Evolutionary conservation across 2,113 vertebrate species (phyloP).

Genomic region (Eleginops maclovinus): DNA sequence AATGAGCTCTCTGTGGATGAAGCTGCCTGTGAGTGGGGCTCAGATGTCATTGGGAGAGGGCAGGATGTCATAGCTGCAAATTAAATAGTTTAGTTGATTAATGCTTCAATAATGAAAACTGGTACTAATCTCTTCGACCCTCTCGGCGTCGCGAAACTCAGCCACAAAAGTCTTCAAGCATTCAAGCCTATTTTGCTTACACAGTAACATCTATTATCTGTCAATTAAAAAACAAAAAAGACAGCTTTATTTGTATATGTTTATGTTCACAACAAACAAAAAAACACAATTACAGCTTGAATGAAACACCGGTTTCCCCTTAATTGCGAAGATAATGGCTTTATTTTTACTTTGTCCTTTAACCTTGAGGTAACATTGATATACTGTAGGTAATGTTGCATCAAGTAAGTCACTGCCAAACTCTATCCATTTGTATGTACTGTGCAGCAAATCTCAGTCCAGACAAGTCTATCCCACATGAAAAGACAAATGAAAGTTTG

Average conservation of each 20-base stretch:
- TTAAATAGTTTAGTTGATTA: background rate
- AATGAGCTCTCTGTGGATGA: constrained; percentile 98
- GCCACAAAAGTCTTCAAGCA: background rate
- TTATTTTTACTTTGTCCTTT: background rate
- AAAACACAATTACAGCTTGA: no score
- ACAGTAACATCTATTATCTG: background rate
- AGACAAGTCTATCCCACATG: background rate
- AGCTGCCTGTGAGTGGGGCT: constrained; percentile 90
- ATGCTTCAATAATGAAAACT: background rate
- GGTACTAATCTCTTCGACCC: background rate
- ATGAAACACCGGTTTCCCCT: background rate
- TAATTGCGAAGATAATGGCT: background rate
- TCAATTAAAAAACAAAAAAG: no score
- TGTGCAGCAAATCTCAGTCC: background rate
- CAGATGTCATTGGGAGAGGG: constrained; percentile 14
- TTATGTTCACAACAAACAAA: no score
- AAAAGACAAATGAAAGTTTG: background rate
- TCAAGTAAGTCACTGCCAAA: background rate
- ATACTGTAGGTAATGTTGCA: no score
- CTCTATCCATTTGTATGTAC: background rate
- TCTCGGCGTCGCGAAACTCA: background rate
- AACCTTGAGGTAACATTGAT: no score
- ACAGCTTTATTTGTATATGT: background rate
- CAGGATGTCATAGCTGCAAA: background rate
- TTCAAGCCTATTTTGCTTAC: background rate